Evolutionary conservation across 2,113 vertebrate species (phyloP), one percentile per base, ranked within the genome.

Genomic region (Gymnogyps californianus): DNA sequence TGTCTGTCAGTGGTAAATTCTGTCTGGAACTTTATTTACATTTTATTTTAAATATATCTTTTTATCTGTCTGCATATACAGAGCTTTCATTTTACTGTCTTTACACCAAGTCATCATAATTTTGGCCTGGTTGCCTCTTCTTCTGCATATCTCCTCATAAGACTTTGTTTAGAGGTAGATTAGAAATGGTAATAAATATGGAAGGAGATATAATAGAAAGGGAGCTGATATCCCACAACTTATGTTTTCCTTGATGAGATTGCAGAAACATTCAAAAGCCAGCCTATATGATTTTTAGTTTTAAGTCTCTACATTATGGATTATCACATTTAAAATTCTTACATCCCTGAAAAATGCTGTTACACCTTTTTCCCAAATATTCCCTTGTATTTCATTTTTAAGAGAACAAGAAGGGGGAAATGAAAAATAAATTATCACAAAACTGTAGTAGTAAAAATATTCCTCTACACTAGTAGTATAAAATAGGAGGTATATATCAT

Each of bases 261-360:
- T 59, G 32, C 28, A 83, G 62, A 90, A 83, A 62, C 24, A 15
- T 58, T 90, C 15, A 36, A 80, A 83, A 92, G 20, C 7, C 20
- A 7, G 21, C 10, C 13, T 59, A 29, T 11, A 31, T 0, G 0
- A 59, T 31, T 77, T 92, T 49, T 47, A n/a, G 8, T n/a, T 87
- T 89, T n/a, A 74, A 32, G 8, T 20, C 55, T 75, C n/a, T 66
- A 19, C 15, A 13, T 77, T 72, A 61, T n/a, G 36, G 12, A 54
- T 32, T 9, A 11, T 34, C 18, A 38, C 10, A 57, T 89, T 67
- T 57, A 57, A 83, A 94, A 36, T 77, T 74, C 55, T 74, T 44
- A 70, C 10, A 10, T 15, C 16, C 10, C 16, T 74, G 32, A 49
- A 79, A 94, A 91, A 32, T 55, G 16, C 9, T 29, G 3, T 52